A percentile compares a stretch with the other conserved stretches of the same genome.
Evolutionary conservation across 2,797 vertebrate species (phyloP).

Genomic region (Aphelocoma californica): DNA sequence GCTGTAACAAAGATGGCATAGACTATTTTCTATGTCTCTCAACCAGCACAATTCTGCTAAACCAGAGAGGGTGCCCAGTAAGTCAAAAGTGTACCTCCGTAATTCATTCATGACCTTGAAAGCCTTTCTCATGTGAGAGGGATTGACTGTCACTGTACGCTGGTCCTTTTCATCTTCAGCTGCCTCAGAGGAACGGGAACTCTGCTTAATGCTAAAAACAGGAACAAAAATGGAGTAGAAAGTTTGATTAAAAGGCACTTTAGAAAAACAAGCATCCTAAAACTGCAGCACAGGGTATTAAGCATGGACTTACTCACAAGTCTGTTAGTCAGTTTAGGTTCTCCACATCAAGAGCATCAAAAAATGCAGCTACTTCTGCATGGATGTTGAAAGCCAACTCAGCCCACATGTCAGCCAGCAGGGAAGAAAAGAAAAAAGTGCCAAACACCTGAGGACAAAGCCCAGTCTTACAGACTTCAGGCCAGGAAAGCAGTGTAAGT

Average conservation of each 20-base stretch:
- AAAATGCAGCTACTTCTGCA: neutral
- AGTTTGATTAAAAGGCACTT: neutral
- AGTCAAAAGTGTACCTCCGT: conserved; percentile 81
- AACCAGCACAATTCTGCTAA: neutral
- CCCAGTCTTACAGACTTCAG: neutral
- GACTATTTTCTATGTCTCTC: neutral
- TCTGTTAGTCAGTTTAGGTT: neutral
- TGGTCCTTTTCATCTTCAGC: conserved; percentile 82
- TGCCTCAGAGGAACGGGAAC: conserved; percentile 75
- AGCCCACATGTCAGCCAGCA: neutral
- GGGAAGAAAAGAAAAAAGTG: neutral
- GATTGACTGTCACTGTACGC: conserved; percentile 85
- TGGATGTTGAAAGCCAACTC: neutral
- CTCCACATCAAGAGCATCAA: neutral
- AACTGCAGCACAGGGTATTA: neutral
- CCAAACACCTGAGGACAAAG: conserved; percentile 48
- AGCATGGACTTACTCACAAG: neutral
- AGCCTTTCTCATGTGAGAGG: conserved; percentile 92
- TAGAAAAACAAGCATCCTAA: neutral
- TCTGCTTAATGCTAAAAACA: conserved; percentile 74
- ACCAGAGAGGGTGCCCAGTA: neutral
- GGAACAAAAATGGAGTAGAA: neutral
- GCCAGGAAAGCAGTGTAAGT: conserved; percentile 18
- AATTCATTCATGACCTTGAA: conserved; percentile 96
- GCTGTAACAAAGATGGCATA: neutral